These are phyloP conservation scores for Cephus cinctus DNA, from an alignment of 1,140 invertebrate species.

Conservation along the genomic window DNA sequence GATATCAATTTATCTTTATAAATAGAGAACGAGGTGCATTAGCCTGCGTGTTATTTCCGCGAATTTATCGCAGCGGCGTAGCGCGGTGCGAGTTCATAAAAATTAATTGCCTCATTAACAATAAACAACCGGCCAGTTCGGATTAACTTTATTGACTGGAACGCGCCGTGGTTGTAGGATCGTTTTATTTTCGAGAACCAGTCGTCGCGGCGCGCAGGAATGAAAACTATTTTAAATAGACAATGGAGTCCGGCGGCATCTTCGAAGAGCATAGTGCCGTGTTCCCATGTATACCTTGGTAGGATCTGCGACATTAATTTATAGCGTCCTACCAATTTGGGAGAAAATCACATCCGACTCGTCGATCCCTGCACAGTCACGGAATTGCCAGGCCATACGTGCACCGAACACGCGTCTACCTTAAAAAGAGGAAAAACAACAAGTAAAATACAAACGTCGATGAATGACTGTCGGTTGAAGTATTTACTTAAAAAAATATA, in stretches of 20 bases:
- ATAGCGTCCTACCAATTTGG: neutral
- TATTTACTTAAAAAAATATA: too few relatives aligned
- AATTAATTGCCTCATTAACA: conserved; percentile 7
- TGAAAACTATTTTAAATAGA: conserved; percentile 9
- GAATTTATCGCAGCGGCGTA: neutral
- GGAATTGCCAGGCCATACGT: neutral
- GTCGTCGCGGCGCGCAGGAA: too few relatives aligned
- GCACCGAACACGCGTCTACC: neutral
- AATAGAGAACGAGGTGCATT: neutral
- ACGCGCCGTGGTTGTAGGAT: neutral
- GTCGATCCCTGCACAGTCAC: neutral
- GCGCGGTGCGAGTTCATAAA: neutral
- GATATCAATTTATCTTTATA: too few relatives aligned
- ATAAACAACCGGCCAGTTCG: neutral
- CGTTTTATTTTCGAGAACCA: neutral
- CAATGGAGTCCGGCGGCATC: conserved; percentile 5
- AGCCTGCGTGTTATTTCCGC: neutral
- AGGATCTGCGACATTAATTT: conserved; percentile 1
- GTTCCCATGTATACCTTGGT: neutral
- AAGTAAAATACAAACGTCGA: too few relatives aligned
- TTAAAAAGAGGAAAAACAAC: too few relatives aligned
- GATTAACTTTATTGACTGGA: conserved; percentile 7
- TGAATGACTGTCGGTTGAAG: too few relatives aligned
- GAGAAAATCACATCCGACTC: neutral
- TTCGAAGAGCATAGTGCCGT: neutral